phyloP scores from a whole-genome alignment of 2,888 invertebrate genomes.

The Platycheirus albimanus region DNA sequence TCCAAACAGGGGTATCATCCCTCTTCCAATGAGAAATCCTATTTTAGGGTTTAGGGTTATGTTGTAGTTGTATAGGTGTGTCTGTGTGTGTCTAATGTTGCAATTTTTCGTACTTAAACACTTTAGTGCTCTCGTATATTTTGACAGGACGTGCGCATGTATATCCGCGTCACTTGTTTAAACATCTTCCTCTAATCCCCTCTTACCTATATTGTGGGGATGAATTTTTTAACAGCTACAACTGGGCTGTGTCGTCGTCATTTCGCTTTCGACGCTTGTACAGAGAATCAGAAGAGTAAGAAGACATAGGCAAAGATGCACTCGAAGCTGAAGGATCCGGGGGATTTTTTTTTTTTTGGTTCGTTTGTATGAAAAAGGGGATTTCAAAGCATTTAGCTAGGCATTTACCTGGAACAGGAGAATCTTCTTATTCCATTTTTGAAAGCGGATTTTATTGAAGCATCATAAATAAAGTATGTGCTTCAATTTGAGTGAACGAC shows the following conservation, averaged over 20 bases:
- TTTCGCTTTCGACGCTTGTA: too few species aligned
- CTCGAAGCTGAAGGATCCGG: slow-evolving; percentile 41
- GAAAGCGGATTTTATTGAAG: slow-evolving; percentile 69
- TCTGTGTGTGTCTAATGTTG: slow-evolving; percentile 54
- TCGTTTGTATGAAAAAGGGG: slow-evolving; percentile 35
- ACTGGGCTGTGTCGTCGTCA: too few species aligned
- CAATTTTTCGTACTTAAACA: slow-evolving; percentile 68
- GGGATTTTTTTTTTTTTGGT: too few species aligned
- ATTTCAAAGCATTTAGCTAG: slow-evolving; percentile 62
- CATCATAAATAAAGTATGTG: slow-evolving; percentile 73
- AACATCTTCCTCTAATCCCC: slow-evolving; percentile 56
- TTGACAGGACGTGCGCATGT: slow-evolving; percentile 60
- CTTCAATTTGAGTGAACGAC: slow-evolving; percentile 72
- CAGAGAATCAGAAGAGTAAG: too few species aligned
- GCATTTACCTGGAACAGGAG: slow-evolving; percentile 66
- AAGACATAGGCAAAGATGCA: slow-evolving; percentile 38
- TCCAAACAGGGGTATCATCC: slow-evolving; percentile 38
- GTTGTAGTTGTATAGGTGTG: neutral
- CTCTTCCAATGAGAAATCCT: slow-evolving; percentile 22
- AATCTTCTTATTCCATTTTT: slow-evolving; percentile 13
- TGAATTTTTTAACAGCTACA: neutral
- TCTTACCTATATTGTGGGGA: neutral
- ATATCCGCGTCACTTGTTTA: slow-evolving; percentile 63
- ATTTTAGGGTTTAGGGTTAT: neutral
- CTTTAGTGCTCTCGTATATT: slow-evolving; percentile 71